A percentile compares a stretch with the other conserved stretches of the same genome.
Evolutionary conservation across 2,888 invertebrate genomes (phyloP).

Genomic region (Eupithecia tripunctaria): DNA sequence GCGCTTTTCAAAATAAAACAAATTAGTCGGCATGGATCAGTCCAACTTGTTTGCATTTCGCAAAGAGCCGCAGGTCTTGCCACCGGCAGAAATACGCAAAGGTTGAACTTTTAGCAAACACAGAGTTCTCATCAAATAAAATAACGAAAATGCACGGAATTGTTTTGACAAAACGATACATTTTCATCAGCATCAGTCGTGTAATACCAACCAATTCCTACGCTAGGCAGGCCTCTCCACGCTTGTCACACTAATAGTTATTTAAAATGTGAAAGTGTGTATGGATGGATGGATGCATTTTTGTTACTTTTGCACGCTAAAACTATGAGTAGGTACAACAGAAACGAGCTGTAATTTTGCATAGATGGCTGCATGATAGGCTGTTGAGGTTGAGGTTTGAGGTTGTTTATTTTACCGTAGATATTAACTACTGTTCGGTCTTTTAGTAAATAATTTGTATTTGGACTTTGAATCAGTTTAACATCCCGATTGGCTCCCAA

Average conservation of each 20-base stretch:
- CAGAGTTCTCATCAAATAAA: neutral
- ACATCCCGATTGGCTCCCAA: slow-evolving; percentile 8
- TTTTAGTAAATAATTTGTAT: neutral
- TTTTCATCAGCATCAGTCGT: neutral
- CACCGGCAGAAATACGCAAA: neutral
- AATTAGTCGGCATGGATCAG: neutral
- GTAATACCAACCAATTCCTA: neutral
- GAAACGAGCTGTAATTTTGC: no score
- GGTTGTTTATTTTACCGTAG: neutral
- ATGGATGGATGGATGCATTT: neutral
- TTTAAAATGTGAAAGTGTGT: neutral
- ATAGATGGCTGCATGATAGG: no score
- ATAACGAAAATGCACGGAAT: neutral
- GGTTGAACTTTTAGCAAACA: neutral
- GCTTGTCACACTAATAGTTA: neutral
- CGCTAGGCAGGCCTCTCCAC: no score
- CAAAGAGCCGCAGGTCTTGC: neutral
- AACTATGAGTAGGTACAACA: neutral
- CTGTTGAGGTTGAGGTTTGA: no score
- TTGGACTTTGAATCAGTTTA: neutral
- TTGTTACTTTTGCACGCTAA: neutral
- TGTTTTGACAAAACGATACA: neutral
- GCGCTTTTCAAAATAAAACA: neutral
- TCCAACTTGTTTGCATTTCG: neutral
- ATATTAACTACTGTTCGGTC: neutral